Evolutionary conservation across 2,888 invertebrate species (phyloP).

Genomic region (Agonum fuliginosum): DNA sequence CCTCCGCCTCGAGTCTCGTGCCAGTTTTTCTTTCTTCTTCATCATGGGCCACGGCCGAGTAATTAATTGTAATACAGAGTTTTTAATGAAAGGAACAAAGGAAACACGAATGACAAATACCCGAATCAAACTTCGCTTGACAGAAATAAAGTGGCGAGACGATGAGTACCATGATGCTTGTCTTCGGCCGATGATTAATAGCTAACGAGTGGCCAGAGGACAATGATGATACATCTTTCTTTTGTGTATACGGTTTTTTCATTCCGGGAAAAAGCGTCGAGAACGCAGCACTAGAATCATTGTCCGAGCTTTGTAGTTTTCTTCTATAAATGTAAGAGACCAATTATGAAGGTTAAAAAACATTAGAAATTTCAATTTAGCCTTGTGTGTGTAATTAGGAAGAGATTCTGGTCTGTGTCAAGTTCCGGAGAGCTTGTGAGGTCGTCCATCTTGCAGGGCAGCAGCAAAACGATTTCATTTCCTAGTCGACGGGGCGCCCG

Average conservation of each 20-base stretch:
- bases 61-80: slow-evolving; percentile 58
- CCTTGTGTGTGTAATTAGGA: slow-evolving; percentile 52
- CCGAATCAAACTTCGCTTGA: slow-evolving; percentile 56
- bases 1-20: slow-evolving; percentile 16
- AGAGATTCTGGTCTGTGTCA: slow-evolving; percentile 18
- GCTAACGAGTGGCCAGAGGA: slow-evolving; percentile 58
- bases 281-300: slow-evolving; percentile 42
- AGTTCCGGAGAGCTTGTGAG: slow-evolving; percentile 34
- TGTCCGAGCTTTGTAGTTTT: slow-evolving; percentile 19
- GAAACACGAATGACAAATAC: slow-evolving; percentile 56
- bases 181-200: slow-evolving; percentile 58
- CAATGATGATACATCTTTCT: slow-evolving; percentile 60
- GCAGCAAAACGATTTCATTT: slow-evolving; percentile 55
- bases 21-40: slow-evolving; percentile 11
- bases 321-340: no score
- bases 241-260: slow-evolving; percentile 50
- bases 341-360: no score
- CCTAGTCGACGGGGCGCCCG: slow-evolving; percentile 48
- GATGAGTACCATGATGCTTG: slow-evolving; percentile 56
- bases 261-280: slow-evolving; percentile 33
- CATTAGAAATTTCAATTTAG: slow-evolving; percentile 4
- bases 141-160: slow-evolving; percentile 59
- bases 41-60: slow-evolving; percentile 9
- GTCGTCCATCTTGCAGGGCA: slow-evolving; percentile 49
- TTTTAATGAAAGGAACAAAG: slow-evolving; percentile 58